These are phyloP conservation scores for Eugnorisma glareosa DNA, from an alignment of 2,888 invertebrate species.

Conservation along the genomic window DNA sequence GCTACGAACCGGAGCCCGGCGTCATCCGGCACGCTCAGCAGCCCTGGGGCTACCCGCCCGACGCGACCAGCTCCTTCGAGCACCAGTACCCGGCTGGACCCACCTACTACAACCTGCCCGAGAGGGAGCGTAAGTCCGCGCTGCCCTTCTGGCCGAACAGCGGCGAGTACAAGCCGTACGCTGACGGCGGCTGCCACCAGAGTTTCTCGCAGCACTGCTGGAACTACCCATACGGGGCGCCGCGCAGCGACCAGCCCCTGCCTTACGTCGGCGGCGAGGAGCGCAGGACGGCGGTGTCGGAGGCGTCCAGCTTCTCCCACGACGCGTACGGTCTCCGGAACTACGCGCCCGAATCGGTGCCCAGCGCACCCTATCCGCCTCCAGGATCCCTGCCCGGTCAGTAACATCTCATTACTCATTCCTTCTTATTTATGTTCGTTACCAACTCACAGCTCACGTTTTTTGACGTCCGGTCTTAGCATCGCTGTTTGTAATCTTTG, in stretches of 20 bases:
- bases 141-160: constrained; percentile 93
- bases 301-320: constrained; percentile 92
- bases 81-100: constrained; percentile 93
- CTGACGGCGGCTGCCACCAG: constrained; percentile 92
- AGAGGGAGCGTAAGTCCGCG: constrained; percentile 91
- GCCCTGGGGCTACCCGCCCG: constrained; percentile 94
- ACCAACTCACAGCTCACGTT: constrained; percentile 80
- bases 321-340: constrained; percentile 94
- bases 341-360: constrained; percentile 93
- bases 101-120: constrained; percentile 94
- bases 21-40: constrained; percentile 95
- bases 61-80: constrained; percentile 92
- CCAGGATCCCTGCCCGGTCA: constrained; percentile 92
- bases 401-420: constrained; percentile 77
- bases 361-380: constrained; percentile 94
- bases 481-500: constrained; percentile 85
- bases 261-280: constrained; percentile 94
- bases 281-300: constrained; percentile 92
- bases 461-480: constrained; percentile 77
- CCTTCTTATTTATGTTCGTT: constrained; percentile 65
- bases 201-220: constrained; percentile 94
- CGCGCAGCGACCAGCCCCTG: constrained; percentile 92
- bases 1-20: constrained; percentile 92
- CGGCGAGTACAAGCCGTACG: constrained; percentile 92
- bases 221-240: constrained; percentile 92